A percentile compares a stretch with the other conserved stretches of the same genome.
Evolutionary conservation across 2,113 vertebrate genomes (phyloP).

Genomic region (Brachionichthys hirsutus): DNA sequence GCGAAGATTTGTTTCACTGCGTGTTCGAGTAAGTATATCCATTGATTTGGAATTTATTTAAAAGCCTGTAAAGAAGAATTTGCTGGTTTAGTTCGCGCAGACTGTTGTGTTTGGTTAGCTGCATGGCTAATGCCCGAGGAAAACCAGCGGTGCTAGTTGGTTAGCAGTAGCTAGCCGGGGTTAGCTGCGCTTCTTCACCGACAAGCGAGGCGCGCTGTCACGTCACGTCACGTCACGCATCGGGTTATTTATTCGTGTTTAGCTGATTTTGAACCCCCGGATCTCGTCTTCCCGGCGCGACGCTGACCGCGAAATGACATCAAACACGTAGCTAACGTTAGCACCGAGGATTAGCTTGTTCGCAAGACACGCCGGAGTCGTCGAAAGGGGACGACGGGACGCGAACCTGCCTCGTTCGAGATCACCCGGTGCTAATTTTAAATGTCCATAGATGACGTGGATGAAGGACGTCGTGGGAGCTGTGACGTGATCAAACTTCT

Average conservation of each 20-base stretch:
- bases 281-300: background rate
- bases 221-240: background rate
- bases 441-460: background rate
- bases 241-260: background rate
- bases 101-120: conserved; percentile 55
- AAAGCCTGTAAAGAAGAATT: background rate
- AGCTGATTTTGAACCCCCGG: rapidly evolving
- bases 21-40: conserved; percentile 46
- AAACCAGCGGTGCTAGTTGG: conserved; percentile 37
- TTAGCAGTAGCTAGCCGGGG: conserved; percentile 11
- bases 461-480: conserved; percentile 9
- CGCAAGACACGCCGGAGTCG: conserved; percentile 24
- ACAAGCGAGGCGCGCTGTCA: background rate
- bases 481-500: background rate
- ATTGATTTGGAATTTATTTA: background rate
- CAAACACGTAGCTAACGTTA: conserved; percentile 22
- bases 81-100: background rate
- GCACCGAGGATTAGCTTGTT: conserved; percentile 36
- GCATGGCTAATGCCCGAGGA: conserved; percentile 44
- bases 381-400: conserved; percentile 14
- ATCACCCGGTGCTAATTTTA: background rate
- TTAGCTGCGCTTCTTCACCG: conserved; percentile 4
- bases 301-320: background rate
- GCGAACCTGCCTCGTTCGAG: background rate
- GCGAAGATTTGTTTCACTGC: conserved; percentile 11